Base-by-base conservation (phyloP, 2,797 vertebrate genomes). In the Manis javanica region DNA sequence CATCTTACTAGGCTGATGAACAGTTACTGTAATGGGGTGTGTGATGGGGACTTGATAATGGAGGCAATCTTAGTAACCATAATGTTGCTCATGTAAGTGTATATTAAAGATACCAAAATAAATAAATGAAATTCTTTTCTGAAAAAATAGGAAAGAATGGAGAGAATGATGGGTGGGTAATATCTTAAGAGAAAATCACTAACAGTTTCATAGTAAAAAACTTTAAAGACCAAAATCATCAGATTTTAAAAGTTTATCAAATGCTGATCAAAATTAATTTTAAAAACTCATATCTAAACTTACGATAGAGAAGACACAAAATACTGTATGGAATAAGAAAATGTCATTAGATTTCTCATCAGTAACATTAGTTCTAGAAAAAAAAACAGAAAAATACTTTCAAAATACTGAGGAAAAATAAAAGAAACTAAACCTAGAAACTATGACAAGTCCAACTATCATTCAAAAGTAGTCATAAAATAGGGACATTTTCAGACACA, bases 201-300 rank as follows among this genome's bases (percentile, higher is more conserved):
- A 81, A 74, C 31, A 90, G 64, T 87, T 87, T 94, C 42, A 42
- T 42, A 42, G 42, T 42, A 42, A 42, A 42, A 42, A 42, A 42
- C 42, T 42, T 42, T 42, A 75, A 81, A 86, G 29, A 71, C 9
- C 10, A 0, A 15, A 68, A 9, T 39, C 61, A 61, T 82, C 24
- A 49, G 55, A 82, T 59, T 88, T 85, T 75, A 64, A 93, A 91
- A 49, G 57, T 21, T 34, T 37, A 42, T 61, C 39, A 89, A 90
- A 88, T 78, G 39, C n/a, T 91, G 26, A 84, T 59, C 29, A 69
- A 91, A 87, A 66, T 87, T 90, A 75, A 85, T 63, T 75, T 72
- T 64, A 46, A 68, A 59, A 90, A 3, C 12, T 94, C 37, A 29
- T 61, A 81, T 64, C 69, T 77, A 90, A 95, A 37, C 21, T 74